A percentile compares a stretch with the other conserved stretches of the same genome.
These are phyloP conservation scores for Oryzias sinensis DNA, from an alignment of 2,797 vertebrate species.

Conservation along the genomic window DNA sequence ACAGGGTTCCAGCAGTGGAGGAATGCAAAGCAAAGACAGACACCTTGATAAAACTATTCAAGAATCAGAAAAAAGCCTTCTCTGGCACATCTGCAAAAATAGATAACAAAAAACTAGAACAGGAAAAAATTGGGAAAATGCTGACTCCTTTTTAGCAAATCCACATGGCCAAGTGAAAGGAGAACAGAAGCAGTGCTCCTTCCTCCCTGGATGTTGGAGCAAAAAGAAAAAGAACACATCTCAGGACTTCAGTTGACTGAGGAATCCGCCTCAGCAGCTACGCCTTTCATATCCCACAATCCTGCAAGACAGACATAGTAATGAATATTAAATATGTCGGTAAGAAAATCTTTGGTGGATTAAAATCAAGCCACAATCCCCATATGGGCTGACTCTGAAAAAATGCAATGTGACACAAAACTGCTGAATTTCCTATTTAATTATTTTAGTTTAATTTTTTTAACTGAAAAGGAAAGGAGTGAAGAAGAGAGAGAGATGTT, in stretches of 20 bases:
- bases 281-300: conserved; percentile 76
- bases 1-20: conserved; percentile 34
- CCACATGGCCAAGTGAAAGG: conserved; percentile 15
- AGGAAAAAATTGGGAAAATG: conserved; percentile 11
- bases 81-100: conserved; percentile 8
- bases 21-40: conserved; percentile 34
- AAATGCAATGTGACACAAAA: too few relatives aligned
- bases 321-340: background rate
- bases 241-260: conserved; percentile 68
- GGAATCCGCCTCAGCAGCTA: conserved; percentile 69
- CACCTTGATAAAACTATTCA: background rate
- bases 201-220: conserved; percentile 6
- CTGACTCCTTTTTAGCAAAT: conserved; percentile 20
- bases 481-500: too few relatives aligned
- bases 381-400: too few relatives aligned
- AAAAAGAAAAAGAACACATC: conserved; percentile 29
- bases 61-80: conserved; percentile 1
- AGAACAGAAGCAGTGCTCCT: conserved; percentile 15
- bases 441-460: too few relatives aligned
- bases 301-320: conserved; percentile 49
- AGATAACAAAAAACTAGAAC: background rate
- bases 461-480: too few relatives aligned
- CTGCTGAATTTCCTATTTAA: too few relatives aligned
- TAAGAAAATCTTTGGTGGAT: too few relatives aligned
- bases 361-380: too few relatives aligned